Percentiles rank a stretch among this genome's conserved stretches.
These are phyloP conservation scores for Prunella fulvescens DNA, from an alignment of 2,113 vertebrate species.

Conservation along the genomic window DNA sequence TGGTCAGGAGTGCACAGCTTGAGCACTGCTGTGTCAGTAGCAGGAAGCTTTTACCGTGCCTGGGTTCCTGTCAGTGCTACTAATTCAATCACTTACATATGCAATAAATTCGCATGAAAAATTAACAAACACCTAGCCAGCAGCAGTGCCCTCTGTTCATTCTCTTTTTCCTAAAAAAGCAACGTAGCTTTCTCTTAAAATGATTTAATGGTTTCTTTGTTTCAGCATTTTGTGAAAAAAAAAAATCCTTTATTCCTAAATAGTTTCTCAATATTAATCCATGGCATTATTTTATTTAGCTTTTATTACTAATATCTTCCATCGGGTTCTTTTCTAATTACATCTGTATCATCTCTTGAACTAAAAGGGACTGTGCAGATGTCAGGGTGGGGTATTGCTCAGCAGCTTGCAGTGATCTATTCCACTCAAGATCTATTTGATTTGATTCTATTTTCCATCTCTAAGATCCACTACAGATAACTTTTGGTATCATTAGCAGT, in stretches of 20 bases:
- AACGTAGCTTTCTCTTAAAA: background rate
- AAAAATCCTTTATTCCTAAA: background rate
- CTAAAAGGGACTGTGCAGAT: background rate
- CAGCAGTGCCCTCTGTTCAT: background rate
- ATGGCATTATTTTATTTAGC: background rate
- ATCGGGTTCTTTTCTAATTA: background rate
- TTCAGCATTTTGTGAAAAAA: background rate
- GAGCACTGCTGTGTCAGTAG: conserved; percentile 54
- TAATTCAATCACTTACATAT: conserved; percentile 67
- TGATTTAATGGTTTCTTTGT: background rate
- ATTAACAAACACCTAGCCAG: conserved; percentile 58
- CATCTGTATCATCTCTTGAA: background rate
- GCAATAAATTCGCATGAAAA: conserved; percentile 70
- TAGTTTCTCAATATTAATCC: background rate
- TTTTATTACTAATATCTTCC: background rate
- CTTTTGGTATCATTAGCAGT: background rate
- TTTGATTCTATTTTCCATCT: background rate
- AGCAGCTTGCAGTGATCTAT: background rate
- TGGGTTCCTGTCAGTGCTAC: conserved; percentile 65
- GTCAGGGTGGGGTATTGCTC: background rate
- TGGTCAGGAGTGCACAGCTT: conserved; percentile 16
- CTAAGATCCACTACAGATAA: background rate
- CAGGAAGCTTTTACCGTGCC: conserved; percentile 69
- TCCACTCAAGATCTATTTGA: background rate
- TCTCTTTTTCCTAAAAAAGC: background rate